phyloP scores from a whole-genome alignment of 2,888 invertebrate genomes.

The Onthophagus sagittarius region DNA sequence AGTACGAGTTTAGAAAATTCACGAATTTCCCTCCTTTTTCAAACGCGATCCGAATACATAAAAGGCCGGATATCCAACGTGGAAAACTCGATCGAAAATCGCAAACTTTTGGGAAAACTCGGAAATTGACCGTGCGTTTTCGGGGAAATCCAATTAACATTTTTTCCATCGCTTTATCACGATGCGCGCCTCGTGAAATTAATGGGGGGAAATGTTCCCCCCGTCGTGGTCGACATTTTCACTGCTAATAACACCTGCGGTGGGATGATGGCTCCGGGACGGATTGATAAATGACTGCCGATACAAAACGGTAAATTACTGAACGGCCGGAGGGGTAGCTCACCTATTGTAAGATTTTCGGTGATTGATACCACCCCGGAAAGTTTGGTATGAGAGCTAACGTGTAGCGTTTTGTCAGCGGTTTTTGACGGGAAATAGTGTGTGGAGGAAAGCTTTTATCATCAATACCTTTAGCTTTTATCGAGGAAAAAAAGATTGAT shows the following conservation, averaged over 20 bases:
- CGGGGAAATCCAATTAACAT: not conserved
- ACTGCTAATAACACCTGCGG: not conserved
- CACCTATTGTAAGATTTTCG: not conserved
- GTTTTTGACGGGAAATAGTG: not conserved
- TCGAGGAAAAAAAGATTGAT: not conserved
- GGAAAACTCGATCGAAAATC: not conserved
- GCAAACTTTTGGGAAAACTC: not conserved
- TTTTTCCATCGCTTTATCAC: not conserved
- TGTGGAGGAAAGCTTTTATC: not conserved
- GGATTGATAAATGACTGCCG: not conserved
- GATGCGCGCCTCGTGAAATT: not conserved
- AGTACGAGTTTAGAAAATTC: not conserved
- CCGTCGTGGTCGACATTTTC: not conserved
- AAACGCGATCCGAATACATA: not conserved
- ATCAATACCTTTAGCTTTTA: not conserved
- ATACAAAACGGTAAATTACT: not conserved
- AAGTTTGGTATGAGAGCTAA: not conserved
- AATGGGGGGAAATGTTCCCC: not conserved
- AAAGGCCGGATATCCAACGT: not conserved
- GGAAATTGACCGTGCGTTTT: not conserved
- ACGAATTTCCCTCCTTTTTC: not conserved
- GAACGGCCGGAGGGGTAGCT: not conserved
- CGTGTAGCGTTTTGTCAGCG: not conserved
- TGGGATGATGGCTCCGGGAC: not conserved
- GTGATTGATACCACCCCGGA: not conserved